Conservation (phyloP, 2,888 invertebrate genomes). For the Philonicus albiceps region DNA sequence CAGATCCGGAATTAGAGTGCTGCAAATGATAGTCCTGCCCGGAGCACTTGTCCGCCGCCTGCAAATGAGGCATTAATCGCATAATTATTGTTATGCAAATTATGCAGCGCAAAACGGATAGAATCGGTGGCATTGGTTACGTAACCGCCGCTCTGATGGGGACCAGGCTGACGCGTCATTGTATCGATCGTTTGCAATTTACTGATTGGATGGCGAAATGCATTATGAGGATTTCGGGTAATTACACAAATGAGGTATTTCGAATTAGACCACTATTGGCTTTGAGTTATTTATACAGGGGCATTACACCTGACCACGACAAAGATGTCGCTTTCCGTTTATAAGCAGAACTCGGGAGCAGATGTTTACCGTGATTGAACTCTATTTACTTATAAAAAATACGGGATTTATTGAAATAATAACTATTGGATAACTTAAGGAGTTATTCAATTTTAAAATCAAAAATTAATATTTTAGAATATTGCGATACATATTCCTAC, state of each 20-base stretch:
- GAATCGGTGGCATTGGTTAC: background rate
- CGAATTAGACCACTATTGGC: background rate
- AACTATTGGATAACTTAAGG: too few relatives aligned
- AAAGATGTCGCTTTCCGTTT: background rate
- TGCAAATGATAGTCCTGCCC: background rate
- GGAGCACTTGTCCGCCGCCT: background rate
- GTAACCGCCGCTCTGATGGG: background rate
- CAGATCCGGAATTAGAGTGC: background rate
- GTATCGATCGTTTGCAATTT: background rate
- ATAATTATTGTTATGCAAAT: background rate
- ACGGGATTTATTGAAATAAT: too few relatives aligned
- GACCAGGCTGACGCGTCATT: background rate
- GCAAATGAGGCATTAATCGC: background rate
- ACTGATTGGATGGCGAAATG: background rate
- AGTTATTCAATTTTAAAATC: too few relatives aligned
- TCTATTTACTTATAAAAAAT: background rate
- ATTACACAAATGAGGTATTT: background rate
- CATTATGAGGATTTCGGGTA: background rate
- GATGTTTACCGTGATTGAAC: background rate
- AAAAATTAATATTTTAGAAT: too few relatives aligned
- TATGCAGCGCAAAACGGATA: background rate
- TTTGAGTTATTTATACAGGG: background rate
- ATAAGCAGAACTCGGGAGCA: background rate
- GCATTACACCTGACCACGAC: background rate
- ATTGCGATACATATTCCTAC: too few relatives aligned